phyloP scores from a whole-genome alignment of 2,888 invertebrate genomes.

The Lissocephala sabroskyi region DNA sequence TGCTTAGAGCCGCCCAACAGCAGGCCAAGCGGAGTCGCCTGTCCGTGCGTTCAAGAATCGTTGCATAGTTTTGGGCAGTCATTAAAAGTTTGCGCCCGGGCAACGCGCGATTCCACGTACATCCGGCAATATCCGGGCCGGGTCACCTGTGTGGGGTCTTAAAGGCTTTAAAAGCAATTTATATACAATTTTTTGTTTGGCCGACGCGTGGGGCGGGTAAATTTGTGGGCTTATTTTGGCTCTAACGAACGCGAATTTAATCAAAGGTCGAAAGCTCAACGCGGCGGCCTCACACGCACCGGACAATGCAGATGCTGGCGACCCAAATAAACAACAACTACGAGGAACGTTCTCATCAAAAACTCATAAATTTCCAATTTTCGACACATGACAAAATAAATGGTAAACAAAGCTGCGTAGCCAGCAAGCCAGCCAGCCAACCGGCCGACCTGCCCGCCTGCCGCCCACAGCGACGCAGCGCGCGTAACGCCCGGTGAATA shows the following conservation, averaged over 20 bases:
- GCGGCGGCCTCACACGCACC: constrained; percentile 41
- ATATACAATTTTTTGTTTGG: constrained; percentile 18
- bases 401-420: constrained; percentile 48
- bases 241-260: constrained; percentile 53
- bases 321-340: constrained; percentile 9
- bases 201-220: background rate
- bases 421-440: constrained; percentile 8
- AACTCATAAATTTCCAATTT: constrained; percentile 68
- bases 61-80: constrained; percentile 49
- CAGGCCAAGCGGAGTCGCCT: background rate
- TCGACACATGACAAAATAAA: constrained; percentile 61
- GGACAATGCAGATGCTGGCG: constrained; percentile 16
- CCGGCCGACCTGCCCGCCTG: no score
- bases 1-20: background rate
- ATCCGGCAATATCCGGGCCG: constrained; percentile 1
- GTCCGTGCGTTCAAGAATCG: constrained; percentile 7
- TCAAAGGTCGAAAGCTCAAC: constrained; percentile 53
- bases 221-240: constrained; percentile 12
- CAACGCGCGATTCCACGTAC: constrained; percentile 3
- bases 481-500: background rate
- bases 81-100: constrained; percentile 43
- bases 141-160: constrained; percentile 27
- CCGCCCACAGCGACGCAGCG: constrained; percentile 5
- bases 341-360: constrained; percentile 62
- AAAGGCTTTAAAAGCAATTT: constrained; percentile 61